Conservation (phyloP, 1,140 invertebrate genomes). For the Rhyzopertha dominica region DNA sequence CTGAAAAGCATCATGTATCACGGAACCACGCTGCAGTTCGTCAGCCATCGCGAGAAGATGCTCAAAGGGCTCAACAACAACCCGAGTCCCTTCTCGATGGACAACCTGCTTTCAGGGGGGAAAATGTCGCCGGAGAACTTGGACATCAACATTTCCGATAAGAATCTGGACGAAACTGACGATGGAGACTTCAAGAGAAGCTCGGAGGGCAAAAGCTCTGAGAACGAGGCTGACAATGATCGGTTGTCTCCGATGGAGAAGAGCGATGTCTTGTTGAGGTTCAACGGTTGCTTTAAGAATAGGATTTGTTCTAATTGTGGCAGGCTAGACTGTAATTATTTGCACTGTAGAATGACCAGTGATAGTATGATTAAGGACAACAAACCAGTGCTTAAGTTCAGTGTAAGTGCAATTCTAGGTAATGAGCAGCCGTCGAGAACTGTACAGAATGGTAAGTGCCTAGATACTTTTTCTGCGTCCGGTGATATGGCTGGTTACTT, state of each 20-base stretch:
- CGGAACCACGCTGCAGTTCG: constrained; percentile 29
- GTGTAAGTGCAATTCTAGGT: constrained; percentile 84
- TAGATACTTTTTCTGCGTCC: no score
- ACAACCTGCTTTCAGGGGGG: constrained; percentile 37
- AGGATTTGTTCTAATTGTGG: constrained; percentile 43
- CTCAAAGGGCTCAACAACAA: constrained; percentile 40
- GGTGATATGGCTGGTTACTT: no score
- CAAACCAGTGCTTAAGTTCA: constrained; percentile 85
- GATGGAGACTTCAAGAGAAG: not conserved
- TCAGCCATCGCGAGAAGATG: constrained; percentile 38
- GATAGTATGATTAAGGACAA: constrained; percentile 41
- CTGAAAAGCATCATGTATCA: constrained; percentile 33
- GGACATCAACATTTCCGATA: constrained; percentile 20
- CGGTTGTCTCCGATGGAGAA: constrained; percentile 25
- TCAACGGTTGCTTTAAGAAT: constrained; percentile 37
- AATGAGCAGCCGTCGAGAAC: constrained; percentile 42
- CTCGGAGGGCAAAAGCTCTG: constrained; percentile 21
- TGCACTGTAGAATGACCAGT: constrained; percentile 39
- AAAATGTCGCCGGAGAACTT: constrained; percentile 39
- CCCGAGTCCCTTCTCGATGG: constrained; percentile 43
- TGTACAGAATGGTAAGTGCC: constrained; percentile 45
- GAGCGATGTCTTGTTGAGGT: constrained; percentile 36
- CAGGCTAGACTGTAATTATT: constrained; percentile 42
- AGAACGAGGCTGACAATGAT: constrained; percentile 27
- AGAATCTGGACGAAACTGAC: constrained; percentile 10